These are phyloP conservation scores for Ips nitidus DNA, from an alignment of 1,140 invertebrate genomes.

Conservation along the genomic window DNA sequence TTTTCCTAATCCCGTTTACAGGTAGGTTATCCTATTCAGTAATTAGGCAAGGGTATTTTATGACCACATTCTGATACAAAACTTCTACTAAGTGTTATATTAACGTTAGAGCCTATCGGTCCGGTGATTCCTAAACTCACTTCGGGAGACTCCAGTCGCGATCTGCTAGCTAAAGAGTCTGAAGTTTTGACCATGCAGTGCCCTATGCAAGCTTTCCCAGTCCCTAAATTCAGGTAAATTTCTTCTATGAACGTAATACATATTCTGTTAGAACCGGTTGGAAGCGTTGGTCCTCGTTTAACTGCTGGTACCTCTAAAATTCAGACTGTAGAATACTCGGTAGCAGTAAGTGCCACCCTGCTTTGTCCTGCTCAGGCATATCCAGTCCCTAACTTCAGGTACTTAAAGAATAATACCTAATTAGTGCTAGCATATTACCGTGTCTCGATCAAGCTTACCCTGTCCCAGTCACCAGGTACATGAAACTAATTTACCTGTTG, in stretches of 20 bases:
- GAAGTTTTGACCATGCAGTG: constrained; percentile 65
- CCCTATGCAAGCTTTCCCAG: constrained; percentile 63
- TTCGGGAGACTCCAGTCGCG: constrained; percentile 66
- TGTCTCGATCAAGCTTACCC: constrained; percentile 71
- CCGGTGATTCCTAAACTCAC: constrained; percentile 75
- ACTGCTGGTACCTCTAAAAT: constrained; percentile 55
- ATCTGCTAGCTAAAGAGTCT: constrained; percentile 57
- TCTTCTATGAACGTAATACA: background rate
- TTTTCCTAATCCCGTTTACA: constrained; percentile 66
- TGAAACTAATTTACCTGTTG: constrained; percentile 48
- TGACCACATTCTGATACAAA: constrained; percentile 4
- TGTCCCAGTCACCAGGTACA: constrained; percentile 60
- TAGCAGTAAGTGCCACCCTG: constrained; percentile 46
- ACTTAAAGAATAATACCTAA: constrained; percentile 15
- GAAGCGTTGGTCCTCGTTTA: constrained; percentile 68
- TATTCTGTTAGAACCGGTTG: constrained; percentile 65
- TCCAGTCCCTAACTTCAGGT: constrained; percentile 67
- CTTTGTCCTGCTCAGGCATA: constrained; percentile 67
- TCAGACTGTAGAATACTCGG: constrained; percentile 41
- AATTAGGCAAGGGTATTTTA: constrained; percentile 19
- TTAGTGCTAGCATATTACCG: constrained; percentile 8
- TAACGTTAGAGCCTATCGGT: constrained; percentile 69
- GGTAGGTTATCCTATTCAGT: constrained; percentile 53
- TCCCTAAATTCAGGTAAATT: constrained; percentile 60
- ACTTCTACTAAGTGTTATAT: background rate